Evolutionary conservation across 2,888 invertebrate species (phyloP).

Genomic region (Nymphalis polychloros): DNA sequence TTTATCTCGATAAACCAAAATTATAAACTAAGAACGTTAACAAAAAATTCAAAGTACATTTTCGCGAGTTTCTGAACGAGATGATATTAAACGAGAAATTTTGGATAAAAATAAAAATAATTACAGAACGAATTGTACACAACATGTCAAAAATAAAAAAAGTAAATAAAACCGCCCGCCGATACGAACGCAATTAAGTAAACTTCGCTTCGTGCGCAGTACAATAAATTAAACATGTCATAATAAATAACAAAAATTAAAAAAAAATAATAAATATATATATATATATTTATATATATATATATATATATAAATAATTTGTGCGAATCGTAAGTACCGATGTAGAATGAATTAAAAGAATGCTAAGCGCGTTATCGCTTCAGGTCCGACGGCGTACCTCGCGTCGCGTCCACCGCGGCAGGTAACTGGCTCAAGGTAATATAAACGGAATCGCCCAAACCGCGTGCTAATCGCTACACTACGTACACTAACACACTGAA

Average conservation of each 20-base stretch:
- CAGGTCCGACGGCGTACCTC: slow-evolving; percentile 17
- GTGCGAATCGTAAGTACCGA: slow-evolving; percentile 76
- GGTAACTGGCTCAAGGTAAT: slow-evolving; percentile 66
- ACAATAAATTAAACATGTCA: slow-evolving; percentile 60
- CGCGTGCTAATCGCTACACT: slow-evolving; percentile 22
- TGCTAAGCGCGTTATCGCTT: slow-evolving; percentile 25
- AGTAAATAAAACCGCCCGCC: slow-evolving; percentile 29
- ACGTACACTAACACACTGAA: slow-evolving; percentile 53
- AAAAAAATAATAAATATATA: slow-evolving; percentile 30
- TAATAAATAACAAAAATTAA: slow-evolving; percentile 62
- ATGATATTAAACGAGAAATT: slow-evolving; percentile 48
- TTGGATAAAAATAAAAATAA: slow-evolving; percentile 40
- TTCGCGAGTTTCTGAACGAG: slow-evolving; percentile 66
- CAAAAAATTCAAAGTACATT: slow-evolving; percentile 64
- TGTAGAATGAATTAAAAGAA: slow-evolving; percentile 41
- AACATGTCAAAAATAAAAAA: slow-evolving; percentile 42
- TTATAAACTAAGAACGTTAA: slow-evolving; percentile 68
- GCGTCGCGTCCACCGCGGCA: slow-evolving; percentile 27
- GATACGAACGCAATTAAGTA: slow-evolving; percentile 64
- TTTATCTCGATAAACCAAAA: slow-evolving; percentile 51
- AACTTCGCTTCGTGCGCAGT: slow-evolving; percentile 63
- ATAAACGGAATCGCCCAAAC: slow-evolving; percentile 29
- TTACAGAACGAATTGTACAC: slow-evolving; percentile 40
- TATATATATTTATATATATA: slow-evolving; percentile 21
- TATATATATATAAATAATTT: slow-evolving; percentile 50